These are phyloP conservation scores for Chloebia gouldiae DNA, from an alignment of 2,113 vertebrate genomes.

Conservation along the genomic window DNA sequence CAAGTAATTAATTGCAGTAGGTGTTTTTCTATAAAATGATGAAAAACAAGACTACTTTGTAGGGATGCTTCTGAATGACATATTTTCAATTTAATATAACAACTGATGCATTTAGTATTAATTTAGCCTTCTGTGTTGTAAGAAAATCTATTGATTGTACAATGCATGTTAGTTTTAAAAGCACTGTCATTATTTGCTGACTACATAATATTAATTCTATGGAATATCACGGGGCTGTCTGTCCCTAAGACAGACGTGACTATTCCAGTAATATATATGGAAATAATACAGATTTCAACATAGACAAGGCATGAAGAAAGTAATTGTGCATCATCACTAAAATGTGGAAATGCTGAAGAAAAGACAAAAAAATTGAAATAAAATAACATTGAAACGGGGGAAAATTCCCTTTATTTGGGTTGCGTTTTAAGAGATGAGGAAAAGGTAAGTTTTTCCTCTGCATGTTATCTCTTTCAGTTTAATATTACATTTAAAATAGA, in stretches of 20 bases:
- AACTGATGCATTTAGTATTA: not conserved
- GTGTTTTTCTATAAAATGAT: not conserved
- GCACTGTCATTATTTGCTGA: not conserved
- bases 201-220: not conserved
- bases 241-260: not conserved
- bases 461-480: not conserved
- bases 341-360: not conserved
- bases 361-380: not conserved
- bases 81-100: not conserved
- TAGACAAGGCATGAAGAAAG: not conserved
- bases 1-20: not conserved
- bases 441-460: not conserved
- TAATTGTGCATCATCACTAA: not conserved
- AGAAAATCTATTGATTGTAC: not conserved
- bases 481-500: not conserved
- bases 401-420: fast-evolving
- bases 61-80: not conserved
- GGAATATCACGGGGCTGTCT: not conserved
- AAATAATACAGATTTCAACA: not conserved
- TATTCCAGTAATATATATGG: not conserved
- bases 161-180: not conserved
- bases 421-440: not conserved
- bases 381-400: not conserved
- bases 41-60: not conserved
- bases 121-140: not conserved